Evolutionary conservation across 2,113 vertebrate genomes (phyloP).

Genomic region (Urocynchramus pylzowi): DNA sequence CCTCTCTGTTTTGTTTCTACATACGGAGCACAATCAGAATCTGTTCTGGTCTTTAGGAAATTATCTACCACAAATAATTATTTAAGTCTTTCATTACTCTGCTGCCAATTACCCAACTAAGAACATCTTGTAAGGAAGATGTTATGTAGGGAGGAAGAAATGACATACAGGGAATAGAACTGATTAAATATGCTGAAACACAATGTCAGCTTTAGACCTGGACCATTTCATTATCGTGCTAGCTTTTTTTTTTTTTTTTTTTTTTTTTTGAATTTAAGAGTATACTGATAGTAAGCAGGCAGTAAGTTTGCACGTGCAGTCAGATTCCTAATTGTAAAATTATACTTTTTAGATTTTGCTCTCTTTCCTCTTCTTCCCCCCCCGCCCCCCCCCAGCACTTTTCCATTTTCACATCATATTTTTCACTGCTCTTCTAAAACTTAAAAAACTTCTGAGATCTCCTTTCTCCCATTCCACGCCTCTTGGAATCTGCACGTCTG

Average conservation of each 20-base stretch:
- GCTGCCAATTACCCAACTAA: neutral
- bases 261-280: neutral
- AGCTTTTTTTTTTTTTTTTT: neutral
- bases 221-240: neutral
- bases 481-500: conserved; percentile 6
- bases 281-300: neutral
- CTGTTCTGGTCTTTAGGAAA: neutral
- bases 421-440: neutral
- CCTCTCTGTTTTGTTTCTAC: neutral
- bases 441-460: conserved; percentile 23
- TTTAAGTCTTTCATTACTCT: neutral
- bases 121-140: neutral
- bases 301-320: neutral
- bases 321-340: neutral
- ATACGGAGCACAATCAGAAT: neutral
- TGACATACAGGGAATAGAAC: neutral
- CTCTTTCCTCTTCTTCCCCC: neutral
- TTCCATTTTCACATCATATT: conserved; percentile 2
- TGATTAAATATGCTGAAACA: neutral
- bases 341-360: neutral
- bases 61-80: neutral
- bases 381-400: too few species aligned
- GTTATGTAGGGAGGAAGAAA: neutral
- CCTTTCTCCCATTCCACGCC: neutral
- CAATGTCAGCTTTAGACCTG: neutral